Percentiles rank a stretch among this genome's conserved stretches.
Conservation (phyloP, 2,888 invertebrate genomes). For the Sabellastarte sp. region DNA sequence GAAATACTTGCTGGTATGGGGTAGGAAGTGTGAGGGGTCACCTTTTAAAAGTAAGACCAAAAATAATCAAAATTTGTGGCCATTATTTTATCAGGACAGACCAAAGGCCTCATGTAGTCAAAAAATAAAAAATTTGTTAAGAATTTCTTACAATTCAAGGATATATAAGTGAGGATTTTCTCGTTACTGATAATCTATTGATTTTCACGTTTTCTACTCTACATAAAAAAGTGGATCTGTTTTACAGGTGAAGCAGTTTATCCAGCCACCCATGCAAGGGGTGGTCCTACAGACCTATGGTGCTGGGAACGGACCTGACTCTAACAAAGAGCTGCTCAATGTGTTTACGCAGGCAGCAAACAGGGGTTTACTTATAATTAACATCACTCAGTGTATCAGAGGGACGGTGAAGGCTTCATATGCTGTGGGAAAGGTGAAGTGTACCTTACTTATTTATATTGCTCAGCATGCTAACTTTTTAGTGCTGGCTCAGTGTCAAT, state of each 20-base stretch:
- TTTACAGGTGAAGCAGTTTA: conserved; percentile 60
- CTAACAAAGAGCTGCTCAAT: conserved; percentile 75
- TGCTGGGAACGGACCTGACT: conserved; percentile 86
- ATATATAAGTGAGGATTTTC: conserved; percentile 59
- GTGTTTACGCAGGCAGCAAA: conserved; percentile 72
- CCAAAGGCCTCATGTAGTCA: too few relatives aligned
- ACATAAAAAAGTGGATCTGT: neutral
- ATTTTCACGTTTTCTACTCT: neutral
- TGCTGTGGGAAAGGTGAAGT: conserved; percentile 81
- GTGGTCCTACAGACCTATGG: conserved; percentile 91
- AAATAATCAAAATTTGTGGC: too few relatives aligned
- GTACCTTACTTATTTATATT: too few relatives aligned
- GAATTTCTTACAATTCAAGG: too few relatives aligned
- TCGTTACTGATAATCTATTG: conserved; percentile 31
- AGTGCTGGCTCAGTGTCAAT: too few relatives aligned
- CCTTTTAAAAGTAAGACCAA: too few relatives aligned
- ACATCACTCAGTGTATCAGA: conserved; percentile 84
- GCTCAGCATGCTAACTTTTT: too few relatives aligned
- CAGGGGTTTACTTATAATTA: conserved; percentile 78
- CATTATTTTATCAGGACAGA: too few relatives aligned
- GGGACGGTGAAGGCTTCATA: conserved; percentile 81
- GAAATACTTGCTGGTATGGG: too few relatives aligned
- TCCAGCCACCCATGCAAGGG: conserved; percentile 72
- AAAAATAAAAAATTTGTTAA: too few relatives aligned
- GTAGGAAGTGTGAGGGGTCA: too few relatives aligned